Evolutionary conservation across 2,888 invertebrate genomes (phyloP), one percentile per base, ranked within the genome.

Genomic region (Zonitis immaculata): DNA sequence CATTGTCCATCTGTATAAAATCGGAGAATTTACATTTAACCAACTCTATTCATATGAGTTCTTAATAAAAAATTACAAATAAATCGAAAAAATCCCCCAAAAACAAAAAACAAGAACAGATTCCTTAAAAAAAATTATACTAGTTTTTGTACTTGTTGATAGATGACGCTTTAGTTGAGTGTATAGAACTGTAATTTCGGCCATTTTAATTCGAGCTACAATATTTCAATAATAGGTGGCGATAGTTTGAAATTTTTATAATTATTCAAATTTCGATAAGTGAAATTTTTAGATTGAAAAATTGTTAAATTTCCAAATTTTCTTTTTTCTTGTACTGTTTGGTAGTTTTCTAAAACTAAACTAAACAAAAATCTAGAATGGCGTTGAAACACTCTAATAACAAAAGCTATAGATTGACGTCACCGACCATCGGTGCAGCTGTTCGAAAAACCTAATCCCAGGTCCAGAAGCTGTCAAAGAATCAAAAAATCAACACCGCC

Each of bases 381-480:
- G 51, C 54, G 49, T 46, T 52, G n/a, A n/a, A n/a, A n/a, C n/a
- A n/a, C n/a, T n/a, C n/a, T n/a, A n/a, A n/a, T n/a, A n/a, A n/a
- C n/a, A n/a, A n/a, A n/a, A n/a, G n/a, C n/a, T n/a, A n/a, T n/a
- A n/a, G n/a, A n/a, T n/a, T 68, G 69, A 69, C 69, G 68, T 68
- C 69, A 68, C 52, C 49, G 54, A 57, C 54, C 70, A 69, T 67
- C 69, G 69, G n/a, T 69, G 73, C 63, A 64, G 69, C 64, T 72
- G 73, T 74, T 72, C 70, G 50, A 47, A 47, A 49, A 47, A 46
- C 14, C 25, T 22, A 54, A 61, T 62, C 62, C 54, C 58, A 58
- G 56, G 58, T 62, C 59, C 62, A 57, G 60, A 54, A 61, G 56
- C 58, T 58, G 65, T 64, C 62, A 65, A 62, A 62, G 59, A 58